Evolutionary conservation across 2,888 invertebrate species (phyloP).

Genomic region (Hypolimnas misippus): DNA sequence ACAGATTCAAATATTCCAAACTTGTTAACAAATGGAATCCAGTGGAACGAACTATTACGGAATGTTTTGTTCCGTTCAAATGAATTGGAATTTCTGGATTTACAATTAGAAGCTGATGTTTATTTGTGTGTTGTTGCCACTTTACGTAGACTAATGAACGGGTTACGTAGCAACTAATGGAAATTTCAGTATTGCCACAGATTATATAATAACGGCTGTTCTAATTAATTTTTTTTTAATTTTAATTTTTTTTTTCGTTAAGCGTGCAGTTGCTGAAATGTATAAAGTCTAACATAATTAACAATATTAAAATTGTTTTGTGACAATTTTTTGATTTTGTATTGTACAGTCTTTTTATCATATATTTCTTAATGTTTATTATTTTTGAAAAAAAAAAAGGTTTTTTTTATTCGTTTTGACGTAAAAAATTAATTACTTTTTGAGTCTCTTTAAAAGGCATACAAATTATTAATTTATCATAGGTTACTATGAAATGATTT

Average conservation of each 20-base stretch:
- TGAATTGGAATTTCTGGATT: conserved; percentile 38
- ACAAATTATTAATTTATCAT: too few relatives aligned
- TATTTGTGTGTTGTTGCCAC: conserved; percentile 44
- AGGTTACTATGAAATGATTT: too few relatives aligned
- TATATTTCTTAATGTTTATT: too few relatives aligned
- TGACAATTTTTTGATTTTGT: too few relatives aligned
- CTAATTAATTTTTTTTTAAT: conserved; percentile 5
- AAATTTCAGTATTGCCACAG: conserved; percentile 42
- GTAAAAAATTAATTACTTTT: too few relatives aligned
- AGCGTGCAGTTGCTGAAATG: too few relatives aligned
- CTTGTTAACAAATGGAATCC: conserved; percentile 15
- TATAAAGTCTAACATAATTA: too few relatives aligned
- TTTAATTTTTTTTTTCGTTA: background rate
- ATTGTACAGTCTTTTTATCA: too few relatives aligned
- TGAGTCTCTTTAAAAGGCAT: too few relatives aligned
- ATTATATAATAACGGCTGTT: conserved; percentile 19
- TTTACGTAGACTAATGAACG: conserved; percentile 46
- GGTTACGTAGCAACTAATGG: conserved; percentile 45
- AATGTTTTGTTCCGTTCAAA: conserved; percentile 32
- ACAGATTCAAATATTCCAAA: conserved; percentile 4
- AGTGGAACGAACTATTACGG: conserved; percentile 21
- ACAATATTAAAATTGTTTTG: too few relatives aligned
- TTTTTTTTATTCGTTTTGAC: too few relatives aligned
- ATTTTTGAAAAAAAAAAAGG: too few relatives aligned
- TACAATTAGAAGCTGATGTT: conserved; percentile 42